Conservation (phyloP, 2,888 invertebrate genomes). For the Abrostola triplasia region DNA sequence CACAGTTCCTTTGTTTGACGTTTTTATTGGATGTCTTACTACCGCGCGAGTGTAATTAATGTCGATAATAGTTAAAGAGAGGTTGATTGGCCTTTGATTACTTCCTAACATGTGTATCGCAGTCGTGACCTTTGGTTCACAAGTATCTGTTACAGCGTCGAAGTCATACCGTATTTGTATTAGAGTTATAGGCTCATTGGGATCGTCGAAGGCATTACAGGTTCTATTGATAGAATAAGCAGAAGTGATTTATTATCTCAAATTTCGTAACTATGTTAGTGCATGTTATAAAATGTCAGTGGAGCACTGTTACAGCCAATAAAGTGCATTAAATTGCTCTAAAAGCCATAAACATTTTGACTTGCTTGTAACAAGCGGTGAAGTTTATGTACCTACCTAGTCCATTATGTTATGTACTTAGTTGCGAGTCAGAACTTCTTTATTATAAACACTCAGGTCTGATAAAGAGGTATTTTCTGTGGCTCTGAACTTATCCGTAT, state of each 20-base stretch:
- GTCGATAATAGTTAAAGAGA: constrained; percentile 73
- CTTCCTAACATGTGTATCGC: constrained; percentile 75
- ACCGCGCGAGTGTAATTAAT: constrained; percentile 67
- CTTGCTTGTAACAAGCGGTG: background rate
- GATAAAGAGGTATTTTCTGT: background rate
- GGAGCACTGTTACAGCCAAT: constrained; percentile 20
- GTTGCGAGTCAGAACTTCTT: too few relatives aligned
- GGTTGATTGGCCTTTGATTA: constrained; percentile 83
- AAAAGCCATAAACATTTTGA: background rate
- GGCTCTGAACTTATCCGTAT: background rate
- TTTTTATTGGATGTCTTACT: constrained; percentile 63
- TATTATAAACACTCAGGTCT: too few relatives aligned
- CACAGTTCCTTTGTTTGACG: constrained; percentile 69
- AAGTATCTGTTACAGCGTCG: constrained; percentile 6
- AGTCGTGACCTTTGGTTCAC: constrained; percentile 70
- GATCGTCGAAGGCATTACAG: constrained; percentile 2
- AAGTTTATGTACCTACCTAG: background rate
- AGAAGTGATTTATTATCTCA: background rate
- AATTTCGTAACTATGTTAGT: constrained; percentile 20
- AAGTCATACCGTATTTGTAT: constrained; percentile 20
- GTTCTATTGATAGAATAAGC: constrained; percentile 6
- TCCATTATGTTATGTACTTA: too few relatives aligned
- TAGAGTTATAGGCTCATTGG: constrained; percentile 16
- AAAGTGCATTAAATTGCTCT: constrained; percentile 12
- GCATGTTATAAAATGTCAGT: constrained; percentile 39